phyloP scores from a whole-genome alignment of 1,140 invertebrate genomes.

The Tribolium madens region DNA sequence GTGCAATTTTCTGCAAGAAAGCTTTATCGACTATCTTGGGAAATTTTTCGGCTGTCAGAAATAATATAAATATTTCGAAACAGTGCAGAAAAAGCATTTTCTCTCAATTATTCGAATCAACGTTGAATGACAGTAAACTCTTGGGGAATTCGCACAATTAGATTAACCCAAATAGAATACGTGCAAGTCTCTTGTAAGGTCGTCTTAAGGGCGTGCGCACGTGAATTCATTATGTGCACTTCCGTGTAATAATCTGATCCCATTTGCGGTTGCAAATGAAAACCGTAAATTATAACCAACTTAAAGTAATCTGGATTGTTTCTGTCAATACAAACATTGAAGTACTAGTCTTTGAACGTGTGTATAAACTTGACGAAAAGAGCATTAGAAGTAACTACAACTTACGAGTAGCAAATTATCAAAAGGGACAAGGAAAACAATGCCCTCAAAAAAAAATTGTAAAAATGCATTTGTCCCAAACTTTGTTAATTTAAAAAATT shows the following conservation, averaged over 20 bases:
- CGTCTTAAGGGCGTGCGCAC: constrained; percentile 28
- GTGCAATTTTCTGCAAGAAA: constrained; percentile 26
- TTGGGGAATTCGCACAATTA: constrained; percentile 18
- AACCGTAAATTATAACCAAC: constrained; percentile 44
- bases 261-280: constrained; percentile 39
- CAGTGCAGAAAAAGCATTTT: neutral
- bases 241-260: constrained; percentile 42
- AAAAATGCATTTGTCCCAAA: no score
- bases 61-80: constrained; percentile 18
- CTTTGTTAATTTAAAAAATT: no score
- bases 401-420: no score
- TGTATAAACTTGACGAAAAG: neutral
- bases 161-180: constrained; percentile 39
- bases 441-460: no score
- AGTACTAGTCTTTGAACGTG: neutral
- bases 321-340: neutral
- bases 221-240: constrained; percentile 34
- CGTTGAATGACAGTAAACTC: constrained; percentile 10
- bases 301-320: constrained; percentile 16
- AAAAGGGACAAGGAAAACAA: no score
- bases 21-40: constrained; percentile 3
- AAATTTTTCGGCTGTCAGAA: neutral
- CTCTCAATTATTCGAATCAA: constrained; percentile 2
- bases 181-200: constrained; percentile 11
- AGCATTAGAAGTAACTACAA: no score